phyloP scores from a whole-genome alignment of 2,888 invertebrate genomes.

The Eristalinus sepulchralis region DNA sequence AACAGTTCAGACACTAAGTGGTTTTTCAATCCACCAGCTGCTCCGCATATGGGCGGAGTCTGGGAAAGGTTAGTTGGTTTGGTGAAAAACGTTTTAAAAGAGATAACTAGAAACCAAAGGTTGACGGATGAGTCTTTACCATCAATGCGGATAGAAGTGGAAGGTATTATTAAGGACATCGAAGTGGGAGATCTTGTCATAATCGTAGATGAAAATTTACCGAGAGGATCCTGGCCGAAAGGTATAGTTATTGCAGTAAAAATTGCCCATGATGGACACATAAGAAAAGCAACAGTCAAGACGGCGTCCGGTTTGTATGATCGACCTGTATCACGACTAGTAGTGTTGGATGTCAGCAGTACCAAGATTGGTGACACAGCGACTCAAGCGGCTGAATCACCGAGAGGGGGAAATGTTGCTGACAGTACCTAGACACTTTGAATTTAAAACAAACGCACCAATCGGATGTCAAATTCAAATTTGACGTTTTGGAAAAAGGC shows the following conservation, averaged over 20 bases:
- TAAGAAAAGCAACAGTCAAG: constrained; percentile 30
- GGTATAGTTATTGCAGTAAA: neutral
- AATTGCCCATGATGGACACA: neutral
- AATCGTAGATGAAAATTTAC: constrained; percentile 47
- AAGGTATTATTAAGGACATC: neutral
- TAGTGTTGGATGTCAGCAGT: constrained; percentile 26
- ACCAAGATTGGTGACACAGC: too few species aligned
- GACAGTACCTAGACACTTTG: too few species aligned
- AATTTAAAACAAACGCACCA: too few species aligned
- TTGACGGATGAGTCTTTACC: neutral
- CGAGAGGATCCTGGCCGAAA: constrained; percentile 23
- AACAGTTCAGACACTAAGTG: neutral
- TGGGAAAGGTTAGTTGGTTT: neutral
- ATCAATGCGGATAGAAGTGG: neutral
- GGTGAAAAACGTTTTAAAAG: neutral
- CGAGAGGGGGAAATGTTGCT: too few species aligned
- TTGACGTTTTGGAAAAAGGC: too few species aligned
- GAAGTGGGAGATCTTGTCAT: constrained; percentile 57
- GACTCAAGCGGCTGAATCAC: too few species aligned
- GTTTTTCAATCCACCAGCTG: neutral
- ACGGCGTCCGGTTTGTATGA: constrained; percentile 20
- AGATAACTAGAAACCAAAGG: neutral
- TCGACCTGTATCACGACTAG: constrained; percentile 30
- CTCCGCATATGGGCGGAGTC: neutral
- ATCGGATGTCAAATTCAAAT: too few species aligned